Evolutionary conservation across 2,113 vertebrate species (phyloP), one percentile per base, ranked within the genome.

Genomic region (Periophthalmus modestus): DNA sequence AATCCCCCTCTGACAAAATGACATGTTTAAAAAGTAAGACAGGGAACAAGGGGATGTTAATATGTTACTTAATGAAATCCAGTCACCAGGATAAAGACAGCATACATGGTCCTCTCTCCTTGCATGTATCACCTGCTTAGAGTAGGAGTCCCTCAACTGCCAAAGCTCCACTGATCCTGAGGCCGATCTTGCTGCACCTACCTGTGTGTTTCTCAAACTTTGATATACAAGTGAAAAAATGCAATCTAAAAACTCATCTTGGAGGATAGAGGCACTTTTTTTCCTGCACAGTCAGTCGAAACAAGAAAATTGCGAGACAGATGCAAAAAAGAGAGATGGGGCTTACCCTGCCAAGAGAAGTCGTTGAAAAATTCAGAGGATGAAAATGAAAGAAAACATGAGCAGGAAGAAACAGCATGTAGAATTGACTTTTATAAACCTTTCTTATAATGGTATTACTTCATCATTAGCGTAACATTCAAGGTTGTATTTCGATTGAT

Each of bases 211-310:
- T 66, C 70, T 39, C 62, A 19, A 52, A 48, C 24, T 80, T 68
- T 39, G 55, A 75, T 80, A 72, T 71, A 68, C 43, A 73, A 79
- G 68, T 48, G 54, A 33, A 28, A 59, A 59, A 24, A 72, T 59
- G 73, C 70, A 80, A 84, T 82, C 69, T 71, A 63, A 70, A 82
- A 74, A 62, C 55, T 75, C 69, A 75, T 79, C 21, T 7, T 34
- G 46, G 69, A 82, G 79, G 24, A 15, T 50, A 71, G 54, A 46
- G 72, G 57, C 66, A 57, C 5, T 59, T 59, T 34, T 52, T 59
- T 61, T 19, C 28, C 66, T 67, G 76, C 54, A 54, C 58, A 66
- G 73, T 72, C 54, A 52, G 61, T 34, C 28, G 21, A 59, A 59
- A 59, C 19, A 33, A 47, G 23, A 73, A 86, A 79, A 81, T 68